A percentile compares a stretch with the other conserved stretches of the same genome.
phyloP scores from a whole-genome alignment of 2,888 invertebrate species.

The Rotaria socialis region DNA sequence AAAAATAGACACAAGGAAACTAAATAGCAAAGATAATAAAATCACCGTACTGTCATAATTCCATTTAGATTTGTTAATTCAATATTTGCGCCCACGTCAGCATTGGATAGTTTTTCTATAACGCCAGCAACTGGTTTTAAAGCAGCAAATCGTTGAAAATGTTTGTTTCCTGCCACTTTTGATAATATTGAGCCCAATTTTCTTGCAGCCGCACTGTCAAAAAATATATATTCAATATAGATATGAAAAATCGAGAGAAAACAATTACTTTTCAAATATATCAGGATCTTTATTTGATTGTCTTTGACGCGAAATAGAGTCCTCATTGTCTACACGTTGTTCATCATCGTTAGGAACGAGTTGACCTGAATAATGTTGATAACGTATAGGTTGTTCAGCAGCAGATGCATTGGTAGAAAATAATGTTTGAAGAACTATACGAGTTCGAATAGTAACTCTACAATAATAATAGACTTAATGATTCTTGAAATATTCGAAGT shows the following conservation, averaged over 20 bases:
- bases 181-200: background rate
- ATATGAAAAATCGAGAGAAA: background rate
- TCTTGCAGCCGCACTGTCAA: background rate
- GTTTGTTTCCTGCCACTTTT: conserved; percentile 24
- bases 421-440: background rate
- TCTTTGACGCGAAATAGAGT: background rate
- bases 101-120: background rate
- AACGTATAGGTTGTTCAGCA: background rate
- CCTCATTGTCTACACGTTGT: background rate
- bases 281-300: background rate
- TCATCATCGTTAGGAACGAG: background rate
- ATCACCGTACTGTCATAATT: background rate
- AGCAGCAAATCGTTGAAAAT: conserved; percentile 33
- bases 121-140: conserved; percentile 35
- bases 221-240: background rate
- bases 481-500: too few relatives aligned
- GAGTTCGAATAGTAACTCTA: conserved; percentile 9
- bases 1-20: background rate
- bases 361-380: conserved; percentile 7
- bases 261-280: background rate
- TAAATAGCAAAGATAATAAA: background rate
- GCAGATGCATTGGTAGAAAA: background rate
- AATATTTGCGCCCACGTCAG: background rate
- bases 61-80: background rate
- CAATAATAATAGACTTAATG: too few relatives aligned